Base-by-base conservation (phyloP, 1,140 invertebrate species). In the Drosophila pseudoananassae region DNA sequence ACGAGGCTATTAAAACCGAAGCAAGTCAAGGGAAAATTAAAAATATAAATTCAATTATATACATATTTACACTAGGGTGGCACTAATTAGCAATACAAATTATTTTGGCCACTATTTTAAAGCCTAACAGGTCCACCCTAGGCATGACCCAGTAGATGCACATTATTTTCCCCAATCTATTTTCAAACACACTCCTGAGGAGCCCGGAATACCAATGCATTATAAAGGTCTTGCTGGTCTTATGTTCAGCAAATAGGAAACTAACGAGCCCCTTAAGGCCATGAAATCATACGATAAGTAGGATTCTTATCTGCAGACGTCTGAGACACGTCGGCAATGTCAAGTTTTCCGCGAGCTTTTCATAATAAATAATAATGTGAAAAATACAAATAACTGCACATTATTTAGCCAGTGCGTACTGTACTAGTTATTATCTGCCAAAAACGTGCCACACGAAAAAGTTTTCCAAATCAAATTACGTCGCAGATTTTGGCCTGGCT, bases 401-500 rank as follows among this genome's bases (percentile, higher is more conserved):
- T 4, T 36, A 1, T 40, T 33, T 27, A 53, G n/a, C n/a, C 15
- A 49, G 31, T 36, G 8, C 5, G 15, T n/a, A 46, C 45, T 75
- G 69, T 64, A 73, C 38, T 6, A 45, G 4, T 50, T 75, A 56
- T 53, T 53, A 75, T 75, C 53, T 59, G 60, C 60, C 49, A 59
- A 53, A 66, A 75, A 76, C 53, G 71, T 76, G 72, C 54, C 47
- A 52, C 29, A 43, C 45, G 23, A 55, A 55, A 64, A 74, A 64
- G 14, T 64, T 74, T 64, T 74, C 58, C 71, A 74, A 73, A 75
- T 49, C 27, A 45, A 75, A 68, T 58, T 75, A 55, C 73, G 73
- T 56, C 64, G 55, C 33, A 59, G 52, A 55, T 75, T 43, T 31
- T 58, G 38, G 31, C 31, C 29, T 36, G 59, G 40, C 36, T 65